Evolutionary conservation across 1,140 invertebrate genomes (phyloP), one percentile per base, ranked within the genome.

Genomic region (Diploscapter pachys): DNA sequence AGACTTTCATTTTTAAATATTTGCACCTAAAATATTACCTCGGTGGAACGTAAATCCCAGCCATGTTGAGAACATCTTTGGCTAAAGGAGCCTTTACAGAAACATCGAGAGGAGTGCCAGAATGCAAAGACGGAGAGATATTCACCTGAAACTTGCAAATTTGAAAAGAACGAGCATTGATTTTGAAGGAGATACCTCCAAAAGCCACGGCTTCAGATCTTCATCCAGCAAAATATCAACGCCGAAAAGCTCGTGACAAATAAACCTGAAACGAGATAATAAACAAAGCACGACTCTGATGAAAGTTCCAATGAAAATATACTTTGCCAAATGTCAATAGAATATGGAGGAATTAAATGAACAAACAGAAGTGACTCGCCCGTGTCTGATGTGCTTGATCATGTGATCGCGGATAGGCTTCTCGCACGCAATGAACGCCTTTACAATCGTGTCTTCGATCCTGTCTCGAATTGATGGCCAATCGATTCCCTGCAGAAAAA

Each of bases 141-240:
- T 97, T 98, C 5, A 94, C 56, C 31, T 31, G 31, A 31, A 31
- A 31, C 31, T 31, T 31, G 31, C 31, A 31, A 31, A 31, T 31
- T 31, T 31, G 31, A 31, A 31, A 31, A 31, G 31, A 31, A 31
- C 31, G 31, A 31, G 1, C 31, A 31, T 31, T 31, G 31, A 31
- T 31, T 31, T 31, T 1, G 31, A 31, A 31, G 31, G 31, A 31
- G 1, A 31, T 31, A 31, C 31, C 79, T 96, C 94, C 59, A 96
- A 86, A 13, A 97, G 86, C 94, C 94, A 97, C 0, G 95, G 94
- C 85, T 94, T 94, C 73, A 96, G 86, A 73, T 91, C 91, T 72
- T 92, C 91, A 87, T 97, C 95, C 64, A 97, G 91, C 13, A 97
- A 86, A 77, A 96, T 93, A 87, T 97, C 95, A 87, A 96, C 96